phyloP scores from a whole-genome alignment of 2,797 vertebrate species.

The Malurus splendens region DNA sequence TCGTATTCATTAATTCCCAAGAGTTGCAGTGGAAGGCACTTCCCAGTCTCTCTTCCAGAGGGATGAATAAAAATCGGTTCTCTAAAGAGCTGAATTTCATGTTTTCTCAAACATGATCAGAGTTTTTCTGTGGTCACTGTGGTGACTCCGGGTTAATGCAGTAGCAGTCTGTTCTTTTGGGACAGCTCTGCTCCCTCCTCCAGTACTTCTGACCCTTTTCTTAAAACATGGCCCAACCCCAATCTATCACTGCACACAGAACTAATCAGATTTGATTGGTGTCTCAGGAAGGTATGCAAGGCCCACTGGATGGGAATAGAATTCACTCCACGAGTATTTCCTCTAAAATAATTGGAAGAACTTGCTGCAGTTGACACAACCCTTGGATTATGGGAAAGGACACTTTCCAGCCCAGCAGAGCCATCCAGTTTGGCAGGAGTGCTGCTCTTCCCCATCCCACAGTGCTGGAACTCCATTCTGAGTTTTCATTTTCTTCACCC shows the following conservation, averaged over 20 bases:
- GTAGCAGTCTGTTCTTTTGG: background rate
- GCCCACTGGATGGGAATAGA: conserved; percentile 14
- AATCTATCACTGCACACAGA: background rate
- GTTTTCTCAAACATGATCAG: background rate
- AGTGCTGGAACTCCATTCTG: conserved; percentile 43
- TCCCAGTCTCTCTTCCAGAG: background rate
- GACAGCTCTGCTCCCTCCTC: background rate
- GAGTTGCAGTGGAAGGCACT: background rate
- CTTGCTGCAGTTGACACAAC: background rate
- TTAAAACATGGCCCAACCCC: background rate
- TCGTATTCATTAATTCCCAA: background rate
- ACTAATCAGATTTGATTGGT: conserved; percentile 47
- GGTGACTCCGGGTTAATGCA: background rate
- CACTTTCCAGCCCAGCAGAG: conserved; percentile 16
- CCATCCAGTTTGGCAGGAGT: conserved; percentile 37
- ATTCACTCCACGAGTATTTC: conserved; percentile 29
- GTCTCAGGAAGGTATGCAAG: conserved; percentile 43
- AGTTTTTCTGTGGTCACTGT: background rate
- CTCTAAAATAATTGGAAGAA: conserved; percentile 39
- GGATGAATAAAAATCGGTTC: background rate
- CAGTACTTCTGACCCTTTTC: background rate
- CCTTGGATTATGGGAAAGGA: background rate
- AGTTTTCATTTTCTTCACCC: conserved; percentile 42
- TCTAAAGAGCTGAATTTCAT: background rate
- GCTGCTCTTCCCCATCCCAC: background rate